Evolutionary conservation across 1,140 invertebrate genomes (phyloP).

Genomic region (Leptopilina boulardi): DNA sequence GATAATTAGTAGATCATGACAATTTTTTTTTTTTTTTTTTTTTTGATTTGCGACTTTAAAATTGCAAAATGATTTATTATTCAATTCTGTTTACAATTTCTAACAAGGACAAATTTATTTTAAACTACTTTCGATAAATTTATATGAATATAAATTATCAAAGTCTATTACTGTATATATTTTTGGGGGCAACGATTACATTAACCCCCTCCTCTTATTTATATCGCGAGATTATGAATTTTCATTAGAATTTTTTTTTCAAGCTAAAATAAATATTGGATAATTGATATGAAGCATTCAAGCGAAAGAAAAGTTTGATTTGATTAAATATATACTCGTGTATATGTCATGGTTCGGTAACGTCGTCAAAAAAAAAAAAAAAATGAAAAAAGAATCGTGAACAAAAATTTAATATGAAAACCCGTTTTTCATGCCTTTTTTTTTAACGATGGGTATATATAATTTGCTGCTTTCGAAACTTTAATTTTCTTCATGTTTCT

Average conservation of each 20-base stretch:
- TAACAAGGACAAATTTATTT: slow-evolving; percentile 7
- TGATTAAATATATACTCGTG: neutral
- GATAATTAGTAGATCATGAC: no score
- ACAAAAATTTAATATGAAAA: neutral
- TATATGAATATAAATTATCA: neutral
- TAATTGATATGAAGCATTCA: neutral
- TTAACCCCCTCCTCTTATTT: neutral
- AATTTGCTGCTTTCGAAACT: no score
- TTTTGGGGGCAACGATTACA: neutral
- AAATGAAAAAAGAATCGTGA: no score
- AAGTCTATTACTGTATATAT: neutral
- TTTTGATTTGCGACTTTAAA: no score
- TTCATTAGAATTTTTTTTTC: neutral
- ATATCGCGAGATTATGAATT: neutral
- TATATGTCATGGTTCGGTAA: neutral
- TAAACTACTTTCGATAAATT: neutral
- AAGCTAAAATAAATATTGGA: neutral
- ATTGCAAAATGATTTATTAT: no score
- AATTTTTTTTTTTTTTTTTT: no score
- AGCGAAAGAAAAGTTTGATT: neutral
- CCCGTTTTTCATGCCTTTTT: no score
- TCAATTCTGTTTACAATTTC: neutral
- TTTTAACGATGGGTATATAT: no score
- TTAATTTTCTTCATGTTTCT: no score
- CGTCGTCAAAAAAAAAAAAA: no score